Evolutionary conservation across 2,888 invertebrate species (phyloP).

Genomic region (Tillus elongatus): DNA sequence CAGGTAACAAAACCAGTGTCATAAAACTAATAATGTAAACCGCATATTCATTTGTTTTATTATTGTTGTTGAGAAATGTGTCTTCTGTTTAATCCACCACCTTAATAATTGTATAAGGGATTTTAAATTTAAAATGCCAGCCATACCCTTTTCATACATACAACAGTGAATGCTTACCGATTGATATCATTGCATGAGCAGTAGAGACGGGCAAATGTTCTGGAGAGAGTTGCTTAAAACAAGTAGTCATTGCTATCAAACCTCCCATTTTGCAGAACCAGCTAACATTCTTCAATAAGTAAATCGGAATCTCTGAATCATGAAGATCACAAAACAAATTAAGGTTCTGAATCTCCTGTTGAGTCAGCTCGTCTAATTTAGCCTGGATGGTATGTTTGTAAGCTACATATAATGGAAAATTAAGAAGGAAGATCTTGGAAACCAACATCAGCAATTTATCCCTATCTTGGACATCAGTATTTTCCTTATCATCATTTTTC

Average conservation of each 20-base stretch:
- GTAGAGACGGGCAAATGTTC: conserved; percentile 72
- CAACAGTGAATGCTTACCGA: conserved; percentile 43
- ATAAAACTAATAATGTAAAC: too few relatives aligned
- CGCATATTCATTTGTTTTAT: too few relatives aligned
- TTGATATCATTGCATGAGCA: conserved; percentile 85
- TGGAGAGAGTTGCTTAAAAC: conserved; percentile 70
- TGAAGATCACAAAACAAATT: conserved; percentile 83
- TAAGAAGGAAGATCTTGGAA: conserved; percentile 80
- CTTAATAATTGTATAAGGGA: too few relatives aligned
- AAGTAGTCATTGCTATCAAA: conserved; percentile 75
- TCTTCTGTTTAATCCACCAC: too few relatives aligned
- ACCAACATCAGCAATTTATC: conserved; percentile 82
- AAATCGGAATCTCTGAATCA: conserved; percentile 88
- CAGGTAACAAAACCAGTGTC: too few relatives aligned
- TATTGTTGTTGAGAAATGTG: too few relatives aligned
- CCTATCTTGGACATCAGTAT: conserved; percentile 59
- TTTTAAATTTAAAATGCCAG: too few relatives aligned
- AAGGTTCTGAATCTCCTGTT: conserved; percentile 72
- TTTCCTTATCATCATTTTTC: conserved; percentile 30
- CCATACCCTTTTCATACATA: too few relatives aligned
- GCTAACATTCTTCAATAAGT: conserved; percentile 83
- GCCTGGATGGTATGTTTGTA: conserved; percentile 76
- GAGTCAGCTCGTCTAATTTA: conserved; percentile 71
- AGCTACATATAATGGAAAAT: conserved; percentile 82
- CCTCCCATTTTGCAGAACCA: conserved; percentile 88